These are phyloP conservation scores for Lanius collurio DNA, from an alignment of 2,113 vertebrate genomes.

Conservation along the genomic window DNA sequence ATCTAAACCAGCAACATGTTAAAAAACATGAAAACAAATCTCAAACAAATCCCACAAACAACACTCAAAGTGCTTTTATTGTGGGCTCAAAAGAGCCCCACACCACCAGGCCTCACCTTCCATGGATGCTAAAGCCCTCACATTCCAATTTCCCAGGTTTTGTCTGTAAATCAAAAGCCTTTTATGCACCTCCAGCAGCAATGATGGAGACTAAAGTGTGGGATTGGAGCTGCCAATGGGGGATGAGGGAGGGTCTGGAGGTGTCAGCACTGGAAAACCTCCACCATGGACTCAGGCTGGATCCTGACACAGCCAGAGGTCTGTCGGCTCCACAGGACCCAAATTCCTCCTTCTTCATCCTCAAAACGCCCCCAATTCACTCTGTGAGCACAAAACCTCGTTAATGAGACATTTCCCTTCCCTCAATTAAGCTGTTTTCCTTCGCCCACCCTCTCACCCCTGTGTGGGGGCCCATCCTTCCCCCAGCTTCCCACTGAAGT, in stretches of 20 bases:
- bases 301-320: not conserved
- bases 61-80: not conserved
- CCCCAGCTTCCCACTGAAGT: not conserved
- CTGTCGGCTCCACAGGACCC: not conserved
- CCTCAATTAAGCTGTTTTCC: not conserved
- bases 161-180: not conserved
- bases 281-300: rapidly evolving
- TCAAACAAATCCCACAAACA: not conserved
- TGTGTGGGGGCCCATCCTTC: not conserved
- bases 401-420: conserved; percentile 14
- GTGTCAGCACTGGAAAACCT: not conserved
- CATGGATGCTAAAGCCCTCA: not conserved
- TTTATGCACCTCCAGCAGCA: not conserved
- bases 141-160: not conserved
- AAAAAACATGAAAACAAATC: not conserved
- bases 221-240: rapidly evolving
- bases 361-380: rapidly evolving
- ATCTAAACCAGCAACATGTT: not conserved
- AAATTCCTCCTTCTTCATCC: not conserved
- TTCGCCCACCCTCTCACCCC: not conserved
- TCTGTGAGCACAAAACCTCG: not conserved
- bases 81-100: not conserved
- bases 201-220: not conserved
- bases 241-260: not conserved
- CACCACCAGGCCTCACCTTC: not conserved